Conservation (phyloP, 2,797 vertebrate species). For the Myotis pilosus region DNA sequence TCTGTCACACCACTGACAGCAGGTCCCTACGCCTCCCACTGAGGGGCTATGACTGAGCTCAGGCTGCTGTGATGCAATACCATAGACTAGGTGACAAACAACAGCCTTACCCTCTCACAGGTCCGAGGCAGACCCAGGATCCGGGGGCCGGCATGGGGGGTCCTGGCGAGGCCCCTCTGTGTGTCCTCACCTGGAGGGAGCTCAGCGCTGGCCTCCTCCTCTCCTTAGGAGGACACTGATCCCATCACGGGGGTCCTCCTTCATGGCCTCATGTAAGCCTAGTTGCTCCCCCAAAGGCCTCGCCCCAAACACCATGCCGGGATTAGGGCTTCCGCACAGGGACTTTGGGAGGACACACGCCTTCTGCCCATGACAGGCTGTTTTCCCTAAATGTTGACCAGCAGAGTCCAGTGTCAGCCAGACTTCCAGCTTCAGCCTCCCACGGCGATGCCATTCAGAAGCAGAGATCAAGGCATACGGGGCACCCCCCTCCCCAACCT, state of each 20-base stretch:
- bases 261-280: background rate
- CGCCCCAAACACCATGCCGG: background rate
- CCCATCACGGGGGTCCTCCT: background rate
- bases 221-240: background rate
- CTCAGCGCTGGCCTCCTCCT: background rate
- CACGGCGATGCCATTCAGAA: background rate
- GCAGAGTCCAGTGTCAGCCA: background rate
- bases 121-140: background rate
- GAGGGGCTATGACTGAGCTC: background rate
- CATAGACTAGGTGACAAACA: background rate
- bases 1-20: background rate
- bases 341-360: background rate
- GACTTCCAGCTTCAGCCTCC: background rate
- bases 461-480: background rate
- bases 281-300: too few species aligned
- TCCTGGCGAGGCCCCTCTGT: background rate
- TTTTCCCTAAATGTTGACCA: background rate
- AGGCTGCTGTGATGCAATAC: background rate
- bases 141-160: fast-evolving
- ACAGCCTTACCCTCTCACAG: background rate
- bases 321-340: background rate
- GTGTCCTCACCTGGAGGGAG: background rate
- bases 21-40: fast-evolving
- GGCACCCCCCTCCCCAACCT: background rate
- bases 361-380: background rate